Conservation (phyloP, 2,797 vertebrate genomes). For the Argyrosomus regius region DNA sequence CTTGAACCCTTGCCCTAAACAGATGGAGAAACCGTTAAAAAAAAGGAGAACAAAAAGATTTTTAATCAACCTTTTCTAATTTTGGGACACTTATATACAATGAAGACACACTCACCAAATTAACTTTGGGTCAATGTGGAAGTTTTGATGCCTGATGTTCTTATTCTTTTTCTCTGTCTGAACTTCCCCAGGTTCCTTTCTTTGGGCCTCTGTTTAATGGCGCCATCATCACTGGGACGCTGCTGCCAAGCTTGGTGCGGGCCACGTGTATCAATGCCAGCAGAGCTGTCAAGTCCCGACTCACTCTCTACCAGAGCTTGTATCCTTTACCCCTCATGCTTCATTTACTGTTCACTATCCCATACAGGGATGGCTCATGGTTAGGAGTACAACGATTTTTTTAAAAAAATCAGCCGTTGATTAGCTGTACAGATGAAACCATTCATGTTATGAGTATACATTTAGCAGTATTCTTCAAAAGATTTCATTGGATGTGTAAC, state of each 20-base stretch:
- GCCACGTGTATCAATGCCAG: slow-evolving; percentile 99
- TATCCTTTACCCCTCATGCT: slow-evolving; percentile 90
- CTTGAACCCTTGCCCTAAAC: slow-evolving; percentile 73
- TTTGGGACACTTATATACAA: slow-evolving; percentile 3
- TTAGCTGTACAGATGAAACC: slow-evolving; percentile 22
- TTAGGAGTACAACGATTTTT: slow-evolving; percentile 16
- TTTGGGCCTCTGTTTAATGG: slow-evolving; percentile 97
- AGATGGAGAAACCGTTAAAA: slow-evolving; percentile 76
- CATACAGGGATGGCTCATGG: not conserved
- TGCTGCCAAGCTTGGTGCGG: slow-evolving; percentile 95
- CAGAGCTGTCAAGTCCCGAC: slow-evolving; percentile 96
- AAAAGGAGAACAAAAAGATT: slow-evolving; percentile 39
- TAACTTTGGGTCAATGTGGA: slow-evolving; percentile 2
- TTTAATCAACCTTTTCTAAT: slow-evolving; percentile 41
- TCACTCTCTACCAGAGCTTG: slow-evolving; percentile 99
- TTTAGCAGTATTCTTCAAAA: slow-evolving; percentile 28
- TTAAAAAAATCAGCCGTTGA: not conserved
- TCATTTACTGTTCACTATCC: slow-evolving; percentile 34
- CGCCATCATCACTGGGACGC: slow-evolving; percentile 92
- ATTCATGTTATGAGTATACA: slow-evolving; percentile 10
- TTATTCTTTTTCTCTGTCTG: not conserved
- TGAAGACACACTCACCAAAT: slow-evolving; percentile 1
- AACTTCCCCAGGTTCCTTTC: slow-evolving; percentile 91
- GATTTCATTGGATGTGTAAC: slow-evolving; percentile 40
- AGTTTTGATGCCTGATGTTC: slow-evolving; percentile 7